phyloP scores from a whole-genome alignment of 92 coral and sea anemone genomes.

The Hydrozoanthus gracilis region DNA sequence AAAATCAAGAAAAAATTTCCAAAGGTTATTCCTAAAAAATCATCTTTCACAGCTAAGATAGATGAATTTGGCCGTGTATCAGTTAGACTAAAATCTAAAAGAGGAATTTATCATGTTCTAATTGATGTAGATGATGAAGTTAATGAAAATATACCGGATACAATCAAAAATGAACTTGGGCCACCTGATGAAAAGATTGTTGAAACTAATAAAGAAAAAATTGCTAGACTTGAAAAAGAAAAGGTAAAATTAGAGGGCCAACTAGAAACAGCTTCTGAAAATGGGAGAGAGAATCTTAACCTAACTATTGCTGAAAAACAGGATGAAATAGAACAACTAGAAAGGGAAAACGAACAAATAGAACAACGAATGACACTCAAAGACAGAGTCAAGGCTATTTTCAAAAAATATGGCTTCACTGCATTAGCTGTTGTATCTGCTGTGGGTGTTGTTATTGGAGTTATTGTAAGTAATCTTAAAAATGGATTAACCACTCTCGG shows the following conservation, averaged over 20 bases:
- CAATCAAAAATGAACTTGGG: background rate
- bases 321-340: background rate
- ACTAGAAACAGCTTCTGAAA: background rate
- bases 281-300: background rate
- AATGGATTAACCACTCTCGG: background rate
- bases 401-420: no score
- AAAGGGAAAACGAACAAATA: background rate
- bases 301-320: background rate
- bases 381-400: no score
- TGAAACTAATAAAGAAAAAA: background rate
- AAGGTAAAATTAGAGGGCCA: background rate
- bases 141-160: background rate
- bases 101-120: background rate
- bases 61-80: background rate
- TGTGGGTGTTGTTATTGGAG: background rate
- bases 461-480: background rate
- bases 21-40: background rate
- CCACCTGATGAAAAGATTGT: background rate
- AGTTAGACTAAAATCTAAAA: background rate
- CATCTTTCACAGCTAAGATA: background rate
- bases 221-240: background rate
- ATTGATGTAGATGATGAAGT: background rate
- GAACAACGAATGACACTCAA: background rate
- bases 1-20: background rate
- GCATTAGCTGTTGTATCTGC: constrained; percentile 4